phyloP scores from a whole-genome alignment of 2,888 invertebrate genomes.

The Proisotoma minuta region DNA sequence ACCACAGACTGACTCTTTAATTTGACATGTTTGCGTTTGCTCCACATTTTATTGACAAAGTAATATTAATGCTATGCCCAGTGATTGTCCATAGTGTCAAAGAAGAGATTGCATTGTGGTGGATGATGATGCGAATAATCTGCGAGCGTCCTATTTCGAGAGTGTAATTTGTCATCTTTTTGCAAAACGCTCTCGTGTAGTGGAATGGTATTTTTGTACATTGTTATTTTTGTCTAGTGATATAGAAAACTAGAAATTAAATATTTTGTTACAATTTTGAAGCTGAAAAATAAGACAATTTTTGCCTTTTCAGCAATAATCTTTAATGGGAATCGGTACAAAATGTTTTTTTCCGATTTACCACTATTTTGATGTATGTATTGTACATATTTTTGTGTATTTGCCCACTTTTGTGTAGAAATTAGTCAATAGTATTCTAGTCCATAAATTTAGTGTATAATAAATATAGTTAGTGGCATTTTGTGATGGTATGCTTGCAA shows the following conservation, averaged over 20 bases:
- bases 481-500: neutral
- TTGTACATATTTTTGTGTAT: slow-evolving; percentile 2
- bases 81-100: neutral
- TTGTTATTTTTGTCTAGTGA: too few relatives aligned
- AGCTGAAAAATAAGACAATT: neutral
- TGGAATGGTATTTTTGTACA: neutral
- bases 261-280: too few relatives aligned
- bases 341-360: neutral
- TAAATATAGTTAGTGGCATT: neutral
- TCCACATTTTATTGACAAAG: too few relatives aligned
- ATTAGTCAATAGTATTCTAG: neutral
- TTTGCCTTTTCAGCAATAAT: neutral
- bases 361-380: neutral
- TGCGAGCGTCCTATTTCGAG: too few relatives aligned
- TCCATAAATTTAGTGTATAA: neutral
- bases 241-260: too few relatives aligned
- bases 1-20: too few relatives aligned
- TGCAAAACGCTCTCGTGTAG: neutral
- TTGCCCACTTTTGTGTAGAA: neutral
- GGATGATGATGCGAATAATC: too few relatives aligned
- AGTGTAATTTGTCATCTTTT: neutral
- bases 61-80: neutral
- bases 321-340: neutral
- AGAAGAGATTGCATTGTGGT: neutral
- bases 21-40: too few relatives aligned